These are phyloP conservation scores for Cyprinella venusta DNA, from an alignment of 2,797 vertebrate species.

Conservation along the genomic window DNA sequence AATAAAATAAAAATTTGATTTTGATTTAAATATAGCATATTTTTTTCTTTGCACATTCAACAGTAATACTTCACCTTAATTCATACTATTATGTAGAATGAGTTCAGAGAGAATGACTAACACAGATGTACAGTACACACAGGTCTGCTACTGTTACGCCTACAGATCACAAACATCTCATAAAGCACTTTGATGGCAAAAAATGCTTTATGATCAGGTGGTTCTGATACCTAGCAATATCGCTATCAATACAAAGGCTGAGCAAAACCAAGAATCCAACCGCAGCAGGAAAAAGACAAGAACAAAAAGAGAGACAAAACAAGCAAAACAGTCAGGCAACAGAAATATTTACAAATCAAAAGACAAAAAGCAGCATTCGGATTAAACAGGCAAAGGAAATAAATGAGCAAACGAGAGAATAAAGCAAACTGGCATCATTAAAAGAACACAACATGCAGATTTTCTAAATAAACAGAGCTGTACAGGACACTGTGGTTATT, in stretches of 20 bases:
- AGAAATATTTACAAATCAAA: constrained; percentile 62
- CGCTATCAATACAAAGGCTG: constrained; percentile 99
- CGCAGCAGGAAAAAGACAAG: constrained; percentile 73
- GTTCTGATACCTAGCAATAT: constrained; percentile 96
- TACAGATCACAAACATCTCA: constrained; percentile 64
- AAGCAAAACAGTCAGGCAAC: constrained; percentile 74
- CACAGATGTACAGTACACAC: constrained; percentile 40
- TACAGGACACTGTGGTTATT: not conserved
- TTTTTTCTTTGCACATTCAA: not conserved
- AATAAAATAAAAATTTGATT: not conserved
- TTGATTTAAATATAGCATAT: not conserved
- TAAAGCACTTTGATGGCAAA: constrained; percentile 73
- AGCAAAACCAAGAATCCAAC: constrained; percentile 83
- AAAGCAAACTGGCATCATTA: constrained; percentile 7
- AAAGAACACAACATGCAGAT: constrained; percentile 15
- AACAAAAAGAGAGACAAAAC: constrained; percentile 62
- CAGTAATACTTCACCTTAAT: constrained; percentile 12
- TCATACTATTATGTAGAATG: not conserved
- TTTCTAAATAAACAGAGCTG: not conserved
- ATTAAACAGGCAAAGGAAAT: constrained; percentile 56
- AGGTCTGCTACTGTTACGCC: constrained; percentile 50
- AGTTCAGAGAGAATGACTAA: constrained; percentile 4
- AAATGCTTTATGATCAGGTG: constrained; percentile 79
- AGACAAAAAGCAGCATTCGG: constrained; percentile 62
- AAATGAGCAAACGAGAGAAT: constrained; percentile 42